Base-by-base conservation (phyloP, 2,113 vertebrate genomes). In the Semicossyphus pulcher region DNA sequence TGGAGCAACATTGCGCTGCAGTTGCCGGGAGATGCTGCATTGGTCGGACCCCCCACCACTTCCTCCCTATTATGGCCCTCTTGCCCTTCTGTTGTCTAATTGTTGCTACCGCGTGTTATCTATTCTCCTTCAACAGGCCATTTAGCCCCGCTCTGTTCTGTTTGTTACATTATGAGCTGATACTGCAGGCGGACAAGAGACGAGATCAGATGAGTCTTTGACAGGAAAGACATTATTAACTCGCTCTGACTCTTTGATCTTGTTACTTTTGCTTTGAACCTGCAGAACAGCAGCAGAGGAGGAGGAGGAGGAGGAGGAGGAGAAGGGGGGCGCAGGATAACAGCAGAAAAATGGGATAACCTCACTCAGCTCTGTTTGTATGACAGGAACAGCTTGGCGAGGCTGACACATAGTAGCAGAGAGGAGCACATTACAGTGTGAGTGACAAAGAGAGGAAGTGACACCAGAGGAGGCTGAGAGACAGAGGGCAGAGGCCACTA, bases 381-480 rank as follows among this genome's bases (percentile, higher is more conserved):
- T 77, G 76, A 80, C 73, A 79, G 80, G 78, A 80, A 75, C 72
- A 70, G 74, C 78, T 80, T 64, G 76, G 82, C 63, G 60, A 52
- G 61, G 52, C 73, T 70, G 85, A 86, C 37, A 47, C 75, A 78
- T 64, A 60, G 61, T 67, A 73, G 84, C 69, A 54, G 68, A 3
- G 67, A 76, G 66, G 64, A 86, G 69, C 73, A 78, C 68, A 78
- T 86, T 75, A 85, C 70, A 86, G 68, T 21, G 41, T 61, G 48
- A 81, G 53, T 76, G 76, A 90, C 80, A 88, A 89, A 86, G 75
- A 87, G 58, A 70, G 88, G 84, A 88, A 89, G 86, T 85, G 74
- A 82, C 81, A 84, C 74, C 83, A 88, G 79, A 78, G 37, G 52
- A 76, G 78, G 76, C 69, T 81, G 77, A 81, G 63, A 81, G 75